Evolutionary conservation across 2,113 vertebrate species (phyloP).

Genomic region (Galemys pyrenaicus): DNA sequence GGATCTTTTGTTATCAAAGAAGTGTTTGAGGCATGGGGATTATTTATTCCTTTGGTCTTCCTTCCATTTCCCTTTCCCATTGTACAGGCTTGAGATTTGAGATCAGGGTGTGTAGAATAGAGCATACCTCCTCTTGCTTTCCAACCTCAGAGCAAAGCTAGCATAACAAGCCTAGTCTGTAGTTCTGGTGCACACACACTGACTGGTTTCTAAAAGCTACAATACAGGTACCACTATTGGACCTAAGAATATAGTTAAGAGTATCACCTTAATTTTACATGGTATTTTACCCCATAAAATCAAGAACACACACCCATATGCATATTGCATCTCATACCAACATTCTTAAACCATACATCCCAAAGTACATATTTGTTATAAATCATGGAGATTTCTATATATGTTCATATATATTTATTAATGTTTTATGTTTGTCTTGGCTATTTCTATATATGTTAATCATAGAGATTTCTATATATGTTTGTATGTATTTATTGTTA

Average conservation of each 20-base stretch:
- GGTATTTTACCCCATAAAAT: neutral
- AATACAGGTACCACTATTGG: neutral
- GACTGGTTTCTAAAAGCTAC: neutral
- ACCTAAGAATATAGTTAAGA: neutral
- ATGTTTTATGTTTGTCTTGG: neutral
- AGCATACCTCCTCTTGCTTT: neutral
- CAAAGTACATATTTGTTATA: neutral
- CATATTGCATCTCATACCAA: neutral
- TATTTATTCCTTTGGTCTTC: constrained; percentile 45
- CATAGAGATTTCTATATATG: neutral
- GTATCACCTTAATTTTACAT: neutral
- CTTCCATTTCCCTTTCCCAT: neutral
- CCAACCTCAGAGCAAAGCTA: neutral
- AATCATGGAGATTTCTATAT: neutral
- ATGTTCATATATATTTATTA: neutral
- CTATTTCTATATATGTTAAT: neutral
- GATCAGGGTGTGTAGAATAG: neutral
- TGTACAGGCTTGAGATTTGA: neutral
- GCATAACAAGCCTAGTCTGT: neutral
- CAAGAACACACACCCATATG: neutral
- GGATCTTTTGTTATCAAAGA: constrained; percentile 48
- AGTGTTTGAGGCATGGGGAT: neutral
- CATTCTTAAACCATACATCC: neutral
- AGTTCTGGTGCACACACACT: neutral
- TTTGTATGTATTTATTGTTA: neutral